These are phyloP conservation scores for Sebastes hubbsi DNA, from an alignment of 2,797 vertebrate species.

Conservation along the genomic window DNA sequence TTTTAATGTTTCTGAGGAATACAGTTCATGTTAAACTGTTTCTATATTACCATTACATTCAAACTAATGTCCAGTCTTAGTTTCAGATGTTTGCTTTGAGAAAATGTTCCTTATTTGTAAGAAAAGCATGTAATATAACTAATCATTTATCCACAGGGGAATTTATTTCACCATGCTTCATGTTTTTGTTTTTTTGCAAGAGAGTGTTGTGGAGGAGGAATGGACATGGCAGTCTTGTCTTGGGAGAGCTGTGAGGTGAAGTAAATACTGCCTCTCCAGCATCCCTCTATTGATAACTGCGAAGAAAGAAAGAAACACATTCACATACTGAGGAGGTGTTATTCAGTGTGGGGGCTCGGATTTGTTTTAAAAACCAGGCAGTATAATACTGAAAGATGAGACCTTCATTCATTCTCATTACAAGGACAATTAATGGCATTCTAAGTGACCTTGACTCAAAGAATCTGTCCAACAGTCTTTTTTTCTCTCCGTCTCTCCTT, in stretches of 20 bases:
- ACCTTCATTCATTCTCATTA: slow-evolving; percentile 1
- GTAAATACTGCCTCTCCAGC: neutral
- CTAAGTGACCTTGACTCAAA: neutral
- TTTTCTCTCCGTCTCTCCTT: neutral
- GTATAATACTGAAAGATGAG: neutral
- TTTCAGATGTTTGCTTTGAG: neutral
- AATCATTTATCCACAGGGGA: neutral
- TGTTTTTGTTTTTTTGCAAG: neutral
- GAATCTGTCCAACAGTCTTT: neutral
- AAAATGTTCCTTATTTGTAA: neutral
- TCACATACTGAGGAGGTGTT: neutral
- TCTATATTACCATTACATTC: neutral
- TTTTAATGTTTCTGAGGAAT: neutral
- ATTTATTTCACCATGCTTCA: neutral
- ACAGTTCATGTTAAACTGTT: neutral
- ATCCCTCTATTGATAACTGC: neutral
- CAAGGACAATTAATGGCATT: neutral
- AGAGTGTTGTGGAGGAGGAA: neutral
- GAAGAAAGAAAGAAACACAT: neutral
- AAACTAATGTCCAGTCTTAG: neutral
- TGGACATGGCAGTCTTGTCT: neutral
- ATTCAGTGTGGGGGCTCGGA: neutral
- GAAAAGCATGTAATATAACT: neutral
- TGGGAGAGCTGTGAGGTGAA: neutral
- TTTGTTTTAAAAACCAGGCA: neutral